Evolutionary conservation across 1,140 invertebrate species (phyloP).

Genomic region (Gonioctena quinquepunctata): DNA sequence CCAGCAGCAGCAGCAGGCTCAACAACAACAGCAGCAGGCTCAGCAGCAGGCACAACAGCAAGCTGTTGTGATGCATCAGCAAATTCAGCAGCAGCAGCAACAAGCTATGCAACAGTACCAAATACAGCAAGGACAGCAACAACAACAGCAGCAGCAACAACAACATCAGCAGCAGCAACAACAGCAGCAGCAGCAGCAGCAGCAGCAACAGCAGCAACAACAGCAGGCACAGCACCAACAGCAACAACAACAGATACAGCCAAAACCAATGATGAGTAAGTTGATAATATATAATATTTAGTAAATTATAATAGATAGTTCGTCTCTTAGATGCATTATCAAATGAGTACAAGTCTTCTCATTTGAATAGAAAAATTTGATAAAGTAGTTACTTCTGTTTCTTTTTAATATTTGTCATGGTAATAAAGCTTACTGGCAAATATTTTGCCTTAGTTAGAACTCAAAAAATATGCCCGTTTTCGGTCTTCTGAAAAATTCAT

Average conservation of each 20-base stretch:
- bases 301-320: not conserved
- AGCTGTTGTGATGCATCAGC: constrained; percentile 51
- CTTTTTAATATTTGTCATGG: too few species aligned
- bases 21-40: constrained; percentile 57
- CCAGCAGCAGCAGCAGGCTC: constrained; percentile 55
- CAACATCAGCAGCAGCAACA: constrained; percentile 57
- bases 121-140: constrained; percentile 55
- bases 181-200: constrained; percentile 58
- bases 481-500: too few species aligned
- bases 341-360: too few species aligned
- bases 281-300: constrained; percentile 12
- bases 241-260: constrained; percentile 60
- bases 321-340: not conserved
- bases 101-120: constrained; percentile 53
- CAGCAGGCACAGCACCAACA: constrained; percentile 52
- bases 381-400: too few species aligned
- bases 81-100: constrained; percentile 56
- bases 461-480: too few species aligned
- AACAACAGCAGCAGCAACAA: constrained; percentile 43
- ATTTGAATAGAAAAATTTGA: too few species aligned
- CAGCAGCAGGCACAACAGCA: constrained; percentile 56
- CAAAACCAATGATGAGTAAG: constrained; percentile 63
- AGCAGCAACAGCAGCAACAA: constrained; percentile 53
- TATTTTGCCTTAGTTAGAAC: too few species aligned
- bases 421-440: too few species aligned